These are phyloP conservation scores for Drosophila orena DNA, from an alignment of 1,140 invertebrate genomes.

Conservation along the genomic window DNA sequence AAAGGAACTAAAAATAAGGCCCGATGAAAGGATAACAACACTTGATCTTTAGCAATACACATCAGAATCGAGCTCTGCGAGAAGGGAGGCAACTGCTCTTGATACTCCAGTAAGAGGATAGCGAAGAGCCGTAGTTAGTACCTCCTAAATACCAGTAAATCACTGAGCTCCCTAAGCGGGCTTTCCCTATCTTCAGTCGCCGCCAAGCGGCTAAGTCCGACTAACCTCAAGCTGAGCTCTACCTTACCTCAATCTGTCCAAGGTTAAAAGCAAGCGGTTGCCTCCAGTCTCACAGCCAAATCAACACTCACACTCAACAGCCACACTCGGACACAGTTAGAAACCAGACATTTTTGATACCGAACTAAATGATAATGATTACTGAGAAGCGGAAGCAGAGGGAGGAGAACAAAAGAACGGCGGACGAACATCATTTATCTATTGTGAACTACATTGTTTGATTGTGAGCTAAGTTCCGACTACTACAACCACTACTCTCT, in stretches of 20 bases:
- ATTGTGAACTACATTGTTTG: constrained; percentile 75
- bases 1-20: constrained; percentile 42
- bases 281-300: constrained; percentile 48
- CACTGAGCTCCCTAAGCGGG: not conserved
- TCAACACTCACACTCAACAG: constrained; percentile 29
- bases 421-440: constrained; percentile 40
- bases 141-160: constrained; percentile 1
- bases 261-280: constrained; percentile 50
- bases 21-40: constrained; percentile 46
- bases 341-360: constrained; percentile 64
- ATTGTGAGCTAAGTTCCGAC: constrained; percentile 81
- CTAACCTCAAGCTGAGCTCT: constrained; percentile 27
- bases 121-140: not conserved
- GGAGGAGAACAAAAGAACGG: not conserved
- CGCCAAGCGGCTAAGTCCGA: constrained; percentile 25
- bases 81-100: constrained; percentile 33
- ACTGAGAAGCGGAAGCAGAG: constrained; percentile 17
- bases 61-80: constrained; percentile 28
- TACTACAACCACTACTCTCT: constrained; percentile 58
- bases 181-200: constrained; percentile 19
- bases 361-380: constrained; percentile 40
- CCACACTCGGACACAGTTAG: constrained; percentile 31
- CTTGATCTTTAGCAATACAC: constrained; percentile 57
- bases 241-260: constrained; percentile 65
- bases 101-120: constrained; percentile 1